phyloP scores from a whole-genome alignment of 2,888 invertebrate species.

The Meiosimyza platycephala region DNA sequence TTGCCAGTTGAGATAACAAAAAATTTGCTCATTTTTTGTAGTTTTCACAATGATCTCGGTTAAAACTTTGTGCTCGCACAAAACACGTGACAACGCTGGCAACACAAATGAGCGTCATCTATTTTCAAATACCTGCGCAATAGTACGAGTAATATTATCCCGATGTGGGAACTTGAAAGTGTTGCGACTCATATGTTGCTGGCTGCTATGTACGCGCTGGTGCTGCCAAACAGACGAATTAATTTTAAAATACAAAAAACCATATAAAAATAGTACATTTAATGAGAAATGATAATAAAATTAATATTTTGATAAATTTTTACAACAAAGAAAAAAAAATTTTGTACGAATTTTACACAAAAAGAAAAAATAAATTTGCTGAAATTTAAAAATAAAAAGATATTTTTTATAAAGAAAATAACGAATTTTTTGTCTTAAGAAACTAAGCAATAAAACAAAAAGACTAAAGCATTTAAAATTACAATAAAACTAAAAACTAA shows the following conservation, averaged over 20 bases:
- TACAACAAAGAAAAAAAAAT: conserved; percentile 11
- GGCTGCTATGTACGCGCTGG: not conserved
- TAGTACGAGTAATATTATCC: no score
- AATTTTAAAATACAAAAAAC: conserved; percentile 46
- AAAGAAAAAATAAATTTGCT: not conserved
- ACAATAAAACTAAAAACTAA: not conserved
- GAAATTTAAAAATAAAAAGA: not conserved
- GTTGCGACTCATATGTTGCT: no score
- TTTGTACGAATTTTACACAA: conserved; percentile 19
- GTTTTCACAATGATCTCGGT: conserved; percentile 66
- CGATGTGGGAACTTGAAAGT: no score
- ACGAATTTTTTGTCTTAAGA: conserved; percentile 4
- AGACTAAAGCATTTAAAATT: conserved; percentile 13
- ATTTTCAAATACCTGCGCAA: no score
- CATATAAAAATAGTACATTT: conserved; percentile 42
- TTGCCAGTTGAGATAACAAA: conserved; percentile 7
- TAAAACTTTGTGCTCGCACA: conserved; percentile 57
- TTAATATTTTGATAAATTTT: conserved; percentile 45
- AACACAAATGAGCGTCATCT: no score
- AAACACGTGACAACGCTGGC: not conserved
- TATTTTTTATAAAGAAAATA: conserved; percentile 17
- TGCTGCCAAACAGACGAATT: conserved; percentile 29
- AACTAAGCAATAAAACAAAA: conserved; percentile 1
- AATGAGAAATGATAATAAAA: conserved; percentile 42
- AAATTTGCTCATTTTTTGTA: conserved; percentile 56